Base-by-base conservation (phyloP, 1,140 invertebrate genomes). In the Sesamia nonagrioides region DNA sequence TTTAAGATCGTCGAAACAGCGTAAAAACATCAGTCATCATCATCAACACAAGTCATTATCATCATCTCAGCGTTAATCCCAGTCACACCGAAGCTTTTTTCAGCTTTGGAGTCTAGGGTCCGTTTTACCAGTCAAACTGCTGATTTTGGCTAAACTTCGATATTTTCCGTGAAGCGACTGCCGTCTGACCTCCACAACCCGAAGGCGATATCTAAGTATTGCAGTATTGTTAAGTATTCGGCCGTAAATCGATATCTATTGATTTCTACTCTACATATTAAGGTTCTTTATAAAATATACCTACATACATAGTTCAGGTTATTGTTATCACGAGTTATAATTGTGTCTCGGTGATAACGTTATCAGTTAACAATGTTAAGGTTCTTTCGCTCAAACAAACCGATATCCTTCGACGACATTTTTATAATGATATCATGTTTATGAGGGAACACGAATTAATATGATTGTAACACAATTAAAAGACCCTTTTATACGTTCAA, bases 341-440 rank as follows among this genome's bases (percentile, higher is more conserved):
- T 69, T 35, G 76, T 69, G 21, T n/a, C 63, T n/a, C 66, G 9
- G 52, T 58, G 63, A 78, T 78, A 78, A 69, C 66, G 61, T 56
- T 77, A 77, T 77, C 74, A 68, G 74, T 45, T 21, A 68, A 77
- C 74, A 77, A 68, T 77, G 74, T 77, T 61, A 75, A 75, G 72
- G 72, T 58, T 71, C 60, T 8, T 21, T 15, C 27, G 60, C 60
- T 40, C 60, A 35, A n/a, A 35, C 60, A 40, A 8, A 17, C 33
- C 15, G 35, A 50, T 17, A 37, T 61, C 35, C 27, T 61, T 61
- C 18, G 54, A 6, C 18, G 18, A 8, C 21, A 11, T 4, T 33
- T 11, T 7, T 3, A 33, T 13, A 27, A 58, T 58, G 27, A 6
- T 27, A 58, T 27, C 7, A 54, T 9, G 37, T 18, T 27, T 2